Percentiles rank a stretch among this genome's conserved stretches.
Evolutionary conservation across 2,888 invertebrate species (phyloP).

Genomic region (Caenorhabditis angaria): DNA sequence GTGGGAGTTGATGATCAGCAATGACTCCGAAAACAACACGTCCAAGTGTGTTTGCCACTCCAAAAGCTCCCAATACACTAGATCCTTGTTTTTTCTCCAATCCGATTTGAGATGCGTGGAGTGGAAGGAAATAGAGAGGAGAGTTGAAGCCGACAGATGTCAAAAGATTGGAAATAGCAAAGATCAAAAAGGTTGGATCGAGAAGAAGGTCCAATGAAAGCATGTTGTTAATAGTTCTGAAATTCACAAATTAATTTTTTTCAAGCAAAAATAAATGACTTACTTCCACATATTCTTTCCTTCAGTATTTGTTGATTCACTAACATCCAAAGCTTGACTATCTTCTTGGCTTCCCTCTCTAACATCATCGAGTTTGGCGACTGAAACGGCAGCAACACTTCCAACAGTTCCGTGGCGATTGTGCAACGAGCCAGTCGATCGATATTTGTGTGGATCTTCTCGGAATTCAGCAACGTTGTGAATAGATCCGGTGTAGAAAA

Average conservation of each 20-base stretch:
- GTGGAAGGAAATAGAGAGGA: slow-evolving; percentile 82
- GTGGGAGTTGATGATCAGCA: slow-evolving; percentile 60
- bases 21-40: slow-evolving; percentile 85
- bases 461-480: slow-evolving; percentile 86
- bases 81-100: slow-evolving; percentile 52
- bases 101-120: slow-evolving; percentile 53
- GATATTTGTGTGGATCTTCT: slow-evolving; percentile 72
- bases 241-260: slow-evolving; percentile 7
- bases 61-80: slow-evolving; percentile 59
- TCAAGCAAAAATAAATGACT: neutral
- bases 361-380: slow-evolving; percentile 47
- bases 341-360: slow-evolving; percentile 50
- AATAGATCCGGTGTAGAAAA: slow-evolving; percentile 88
- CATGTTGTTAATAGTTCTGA: slow-evolving; percentile 77
- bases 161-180: slow-evolving; percentile 90
- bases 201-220: slow-evolving; percentile 85
- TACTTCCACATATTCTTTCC: slow-evolving; percentile 56
- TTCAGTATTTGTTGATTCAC: slow-evolving; percentile 45
- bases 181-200: slow-evolving; percentile 87
- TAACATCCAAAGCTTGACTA: slow-evolving; percentile 32
- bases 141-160: slow-evolving; percentile 93
- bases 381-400: slow-evolving; percentile 39
- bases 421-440: slow-evolving; percentile 51
- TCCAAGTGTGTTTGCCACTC: slow-evolving; percentile 84
- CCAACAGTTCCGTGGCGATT: slow-evolving; percentile 43